These are phyloP conservation scores for Nematopogon swammerdamellus DNA, from an alignment of 2,888 invertebrate genomes.

Conservation along the genomic window DNA sequence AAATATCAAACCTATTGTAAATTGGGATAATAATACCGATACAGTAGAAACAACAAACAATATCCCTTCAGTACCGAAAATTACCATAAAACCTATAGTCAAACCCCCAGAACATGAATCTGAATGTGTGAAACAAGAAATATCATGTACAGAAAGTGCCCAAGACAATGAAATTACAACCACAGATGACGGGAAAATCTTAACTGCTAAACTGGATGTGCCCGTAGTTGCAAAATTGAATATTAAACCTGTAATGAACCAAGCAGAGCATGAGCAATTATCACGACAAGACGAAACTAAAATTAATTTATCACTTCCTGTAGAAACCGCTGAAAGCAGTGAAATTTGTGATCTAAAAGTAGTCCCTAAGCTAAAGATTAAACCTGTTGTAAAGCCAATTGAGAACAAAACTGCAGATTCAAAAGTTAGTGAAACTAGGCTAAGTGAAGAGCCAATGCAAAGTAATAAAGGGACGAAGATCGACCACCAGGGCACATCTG, in stretches of 20 bases:
- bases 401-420: conserved; percentile 6
- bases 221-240: conserved; percentile 15
- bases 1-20: no score
- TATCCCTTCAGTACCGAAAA: conserved; percentile 23
- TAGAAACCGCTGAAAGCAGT: neutral
- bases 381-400: conserved; percentile 16
- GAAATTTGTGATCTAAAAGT: conserved; percentile 3
- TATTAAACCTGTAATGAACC: conserved; percentile 12
- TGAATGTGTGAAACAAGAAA: neutral
- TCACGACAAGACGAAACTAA: neutral
- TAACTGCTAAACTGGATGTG: neutral
- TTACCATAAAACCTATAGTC: conserved; percentile 32
- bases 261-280: neutral
- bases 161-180: no score
- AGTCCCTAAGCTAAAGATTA: conserved; percentile 11
- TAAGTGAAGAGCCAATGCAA: no score
- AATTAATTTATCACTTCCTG: neutral
- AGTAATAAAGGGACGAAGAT: no score
- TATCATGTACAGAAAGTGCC: no score
- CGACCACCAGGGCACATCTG: no score
- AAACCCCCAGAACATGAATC: conserved; percentile 15
- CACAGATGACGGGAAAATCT: neutral
- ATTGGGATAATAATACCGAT: no score
- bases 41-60: no score
- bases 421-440: no score